These are phyloP conservation scores for Myrmecophaga tridactyla DNA, from an alignment of 2,113 vertebrate genomes.

Conservation along the genomic window DNA sequence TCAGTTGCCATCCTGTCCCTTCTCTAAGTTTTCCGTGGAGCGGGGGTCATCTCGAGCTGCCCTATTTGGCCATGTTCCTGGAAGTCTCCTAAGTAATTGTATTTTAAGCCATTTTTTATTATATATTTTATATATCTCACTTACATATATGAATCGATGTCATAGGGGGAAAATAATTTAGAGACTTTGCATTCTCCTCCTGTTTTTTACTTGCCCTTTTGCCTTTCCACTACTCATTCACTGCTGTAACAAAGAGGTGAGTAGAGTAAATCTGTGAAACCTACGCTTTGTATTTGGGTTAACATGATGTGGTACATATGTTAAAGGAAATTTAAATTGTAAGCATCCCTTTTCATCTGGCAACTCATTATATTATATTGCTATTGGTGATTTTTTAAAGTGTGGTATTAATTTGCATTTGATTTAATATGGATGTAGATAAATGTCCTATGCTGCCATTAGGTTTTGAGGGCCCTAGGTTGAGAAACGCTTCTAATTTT, in stretches of 20 bases:
- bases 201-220: not conserved
- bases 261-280: not conserved
- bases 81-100: too few relatives aligned
- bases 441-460: not conserved
- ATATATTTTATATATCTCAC: not conserved
- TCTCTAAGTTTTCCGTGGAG: too few relatives aligned
- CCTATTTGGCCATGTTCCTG: too few relatives aligned
- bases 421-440: not conserved
- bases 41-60: too few relatives aligned
- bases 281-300: not conserved
- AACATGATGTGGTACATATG: not conserved
- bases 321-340: slow-evolving; percentile 37
- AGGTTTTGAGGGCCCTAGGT: not conserved
- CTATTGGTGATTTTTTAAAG: not conserved
- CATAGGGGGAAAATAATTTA: not conserved
- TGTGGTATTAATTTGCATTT: not conserved
- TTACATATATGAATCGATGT: not conserved
- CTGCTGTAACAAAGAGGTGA: not conserved
- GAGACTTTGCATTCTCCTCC: not conserved
- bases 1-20: too few relatives aligned
- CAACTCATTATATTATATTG: not conserved
- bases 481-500: not conserved
- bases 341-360: not conserved
- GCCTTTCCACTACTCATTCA: not conserved
- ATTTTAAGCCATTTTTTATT: not conserved